These are phyloP conservation scores for Cyprichromis sp. DNA, from an alignment of 2,113 vertebrate genomes.

Conservation along the genomic window DNA sequence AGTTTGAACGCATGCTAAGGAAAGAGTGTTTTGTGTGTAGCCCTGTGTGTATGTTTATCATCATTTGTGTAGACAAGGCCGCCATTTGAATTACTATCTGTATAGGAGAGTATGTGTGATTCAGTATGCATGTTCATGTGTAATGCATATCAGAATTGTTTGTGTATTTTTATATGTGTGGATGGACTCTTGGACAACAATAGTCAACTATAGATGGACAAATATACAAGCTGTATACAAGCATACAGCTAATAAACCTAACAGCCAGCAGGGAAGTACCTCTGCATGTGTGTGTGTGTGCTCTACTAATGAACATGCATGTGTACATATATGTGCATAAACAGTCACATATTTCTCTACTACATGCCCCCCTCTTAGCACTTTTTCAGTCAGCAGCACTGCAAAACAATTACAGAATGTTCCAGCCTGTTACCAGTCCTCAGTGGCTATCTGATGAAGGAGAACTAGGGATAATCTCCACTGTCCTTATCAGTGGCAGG, in stretches of 20 bases:
- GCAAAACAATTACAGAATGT: conserved; percentile 64
- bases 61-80: background rate
- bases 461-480: conserved; percentile 85
- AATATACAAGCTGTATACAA: background rate
- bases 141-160: background rate
- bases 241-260: background rate
- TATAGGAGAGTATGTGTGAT: background rate
- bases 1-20: conserved; percentile 46
- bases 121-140: background rate
- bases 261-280: background rate
- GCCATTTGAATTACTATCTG: background rate
- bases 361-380: background rate
- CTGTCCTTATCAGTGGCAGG: conserved; percentile 86
- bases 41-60: background rate
- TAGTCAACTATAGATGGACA: background rate
- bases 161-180: background rate
- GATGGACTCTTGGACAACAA: background rate
- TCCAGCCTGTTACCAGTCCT: conserved; percentile 67
- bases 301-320: background rate
- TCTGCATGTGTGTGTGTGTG: background rate
- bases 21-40: conserved; percentile 23
- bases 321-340: background rate
- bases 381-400: conserved; percentile 54
- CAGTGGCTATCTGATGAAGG: conserved; percentile 80
- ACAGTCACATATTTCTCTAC: background rate